Evolutionary conservation across 2,113 vertebrate genomes (phyloP).

Genomic region (Aplodontia rufa): DNA sequence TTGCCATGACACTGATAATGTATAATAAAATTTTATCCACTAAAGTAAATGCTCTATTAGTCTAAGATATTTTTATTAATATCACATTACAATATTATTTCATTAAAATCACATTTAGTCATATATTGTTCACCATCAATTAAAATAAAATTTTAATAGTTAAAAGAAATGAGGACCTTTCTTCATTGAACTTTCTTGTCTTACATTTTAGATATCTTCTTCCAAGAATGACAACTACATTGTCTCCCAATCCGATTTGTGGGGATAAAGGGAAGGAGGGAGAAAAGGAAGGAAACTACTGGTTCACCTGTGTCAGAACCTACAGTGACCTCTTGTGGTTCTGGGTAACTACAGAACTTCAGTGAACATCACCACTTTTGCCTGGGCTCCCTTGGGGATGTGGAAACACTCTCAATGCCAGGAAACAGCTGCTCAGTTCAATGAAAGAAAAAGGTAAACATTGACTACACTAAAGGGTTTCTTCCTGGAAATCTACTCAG

Average conservation of each 20-base stretch:
- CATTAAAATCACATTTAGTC: not conserved
- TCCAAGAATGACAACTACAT: slow-evolving; percentile 40
- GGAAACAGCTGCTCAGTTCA: not conserved
- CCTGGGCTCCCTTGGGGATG: not conserved
- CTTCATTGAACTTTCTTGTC: slow-evolving; percentile 61
- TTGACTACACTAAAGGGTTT: not conserved
- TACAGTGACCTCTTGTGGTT: slow-evolving; percentile 87
- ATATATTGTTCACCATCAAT: not conserved
- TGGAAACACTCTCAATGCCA: not conserved
- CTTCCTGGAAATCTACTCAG: not conserved
- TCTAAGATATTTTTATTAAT: slow-evolving; percentile 25
- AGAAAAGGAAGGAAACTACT: not conserved
- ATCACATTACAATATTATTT: not conserved
- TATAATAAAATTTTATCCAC: not conserved
- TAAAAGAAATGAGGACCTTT: not conserved
- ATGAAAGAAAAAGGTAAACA: not conserved
- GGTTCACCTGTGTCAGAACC: slow-evolving; percentile 74
- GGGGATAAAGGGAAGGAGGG: no score
- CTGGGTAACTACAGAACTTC: not conserved
- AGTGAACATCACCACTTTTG: not conserved
- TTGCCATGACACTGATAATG: not conserved
- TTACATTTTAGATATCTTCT: slow-evolving; percentile 30
- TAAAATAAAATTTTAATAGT: slow-evolving; percentile 28
- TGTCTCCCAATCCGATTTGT: not conserved
- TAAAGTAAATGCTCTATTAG: slow-evolving; percentile 52